phyloP scores from a whole-genome alignment of 2,888 invertebrate genomes.

The Tetragonisca angustula region DNA sequence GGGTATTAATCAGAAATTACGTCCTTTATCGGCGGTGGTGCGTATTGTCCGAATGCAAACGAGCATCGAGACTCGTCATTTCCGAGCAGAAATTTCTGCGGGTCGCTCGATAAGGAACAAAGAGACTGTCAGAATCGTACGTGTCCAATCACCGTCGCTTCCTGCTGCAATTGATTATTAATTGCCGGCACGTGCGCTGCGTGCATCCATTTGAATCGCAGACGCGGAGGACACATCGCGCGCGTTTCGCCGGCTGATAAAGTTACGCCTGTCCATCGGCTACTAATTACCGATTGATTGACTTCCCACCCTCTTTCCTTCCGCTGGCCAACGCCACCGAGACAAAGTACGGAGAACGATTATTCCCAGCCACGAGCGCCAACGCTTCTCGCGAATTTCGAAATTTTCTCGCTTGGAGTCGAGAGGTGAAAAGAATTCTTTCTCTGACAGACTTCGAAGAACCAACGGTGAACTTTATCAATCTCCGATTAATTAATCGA shows the following conservation, averaged over 20 bases:
- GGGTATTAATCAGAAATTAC: neutral
- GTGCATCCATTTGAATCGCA: conserved; percentile 64
- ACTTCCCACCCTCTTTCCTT: conserved; percentile 54
- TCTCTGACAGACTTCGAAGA: too few relatives aligned
- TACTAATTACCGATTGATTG: conserved; percentile 75
- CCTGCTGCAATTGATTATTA: conserved; percentile 68
- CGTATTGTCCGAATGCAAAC: neutral
- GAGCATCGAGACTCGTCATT: conserved; percentile 5
- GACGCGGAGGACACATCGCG: conserved; percentile 53
- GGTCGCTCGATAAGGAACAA: conserved; percentile 58
- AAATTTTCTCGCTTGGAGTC: too few relatives aligned
- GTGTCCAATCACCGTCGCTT: conserved; percentile 62
- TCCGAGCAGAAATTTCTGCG: conserved; percentile 39
- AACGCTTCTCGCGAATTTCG: neutral
- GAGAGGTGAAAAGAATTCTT: too few relatives aligned
- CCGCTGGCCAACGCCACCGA: conserved; percentile 41
- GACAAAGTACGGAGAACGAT: conserved; percentile 53
- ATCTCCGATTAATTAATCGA: too few relatives aligned
- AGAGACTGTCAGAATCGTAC: conserved; percentile 60
- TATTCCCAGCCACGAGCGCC: conserved; percentile 18
- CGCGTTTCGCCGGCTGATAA: conserved; percentile 65
- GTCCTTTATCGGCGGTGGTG: neutral
- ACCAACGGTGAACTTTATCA: too few relatives aligned
- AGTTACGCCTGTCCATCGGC: conserved; percentile 69
- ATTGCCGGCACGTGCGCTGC: conserved; percentile 66